Evolutionary conservation across 2,888 invertebrate genomes (phyloP), one percentile per base, ranked within the genome.

Genomic region (Allacma fusca): DNA sequence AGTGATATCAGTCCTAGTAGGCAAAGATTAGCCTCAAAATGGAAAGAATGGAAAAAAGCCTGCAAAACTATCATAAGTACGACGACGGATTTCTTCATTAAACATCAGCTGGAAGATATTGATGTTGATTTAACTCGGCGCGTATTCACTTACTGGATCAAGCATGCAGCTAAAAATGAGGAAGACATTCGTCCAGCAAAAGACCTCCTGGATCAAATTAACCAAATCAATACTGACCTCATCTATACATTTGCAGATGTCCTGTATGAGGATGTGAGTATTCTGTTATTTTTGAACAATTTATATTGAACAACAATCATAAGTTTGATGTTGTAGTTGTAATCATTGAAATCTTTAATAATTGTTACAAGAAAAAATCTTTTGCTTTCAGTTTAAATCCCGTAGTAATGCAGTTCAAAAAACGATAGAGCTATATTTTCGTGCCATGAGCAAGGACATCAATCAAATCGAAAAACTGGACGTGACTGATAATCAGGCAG

Each of bases 361-460:
- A n/a, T n/a, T n/a, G n/a, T n/a, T n/a, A n/a, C n/a, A n/a, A n/a
- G n/a, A n/a, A n/a, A n/a, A n/a, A n/a, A n/a, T n/a, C 34, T 50
- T 50, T 28, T 28, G 12, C 23, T 70, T 23, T 24, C 44, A 74
- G 64, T 74, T 64, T 23, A 67, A 12, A 26, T 59, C 19, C 43
- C 70, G 13, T 28, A 57, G 16, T 1, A 29, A 0, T 72, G 40
- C n/a, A 70, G 64, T 50, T 24, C 50, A 40, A 70, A 78, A 44
- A 75, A 67, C 73, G 24, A 21, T 81, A 0, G 79, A 79, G 43
- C 40, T 81, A 1, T 83, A 77, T 21, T 28, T 80, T 1, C 57
- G 76, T 5, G 81, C 81, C 13, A 70, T 83, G 74, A 75, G 59
- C 1, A 59, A 76, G 12, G 83, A 83, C 28, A 74, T 80, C 12